Base-by-base conservation (phyloP, 1,140 invertebrate genomes). In the Heliconius nattereri region DNA sequence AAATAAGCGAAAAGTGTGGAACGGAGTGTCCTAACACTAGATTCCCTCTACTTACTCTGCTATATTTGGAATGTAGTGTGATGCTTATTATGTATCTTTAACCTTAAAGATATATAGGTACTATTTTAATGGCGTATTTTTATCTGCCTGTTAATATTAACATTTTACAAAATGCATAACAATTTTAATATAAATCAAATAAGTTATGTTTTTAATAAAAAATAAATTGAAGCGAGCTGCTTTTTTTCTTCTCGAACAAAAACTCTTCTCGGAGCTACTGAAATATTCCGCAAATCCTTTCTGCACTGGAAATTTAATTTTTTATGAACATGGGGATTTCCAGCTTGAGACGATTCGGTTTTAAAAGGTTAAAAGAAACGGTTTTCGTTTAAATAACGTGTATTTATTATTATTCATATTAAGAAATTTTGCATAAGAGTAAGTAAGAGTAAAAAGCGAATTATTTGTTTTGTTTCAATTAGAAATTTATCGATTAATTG, bases 241-340 rank as follows among this genome's bases (percentile, higher is more conserved):
- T 80, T 76, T 73, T 80, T 80, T 66, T 75, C 40, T 54, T 57
- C 66, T 71, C 73, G 73, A 57, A 66, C 71, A 54, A 73, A 80
- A 80, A 73, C 75, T 78, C 54, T 80, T 73, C 57, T 52, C 52
- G 52, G 49, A 76, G 75, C 74, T 76, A 80, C 75, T 76, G 74
- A 76, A 80, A 72, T 76, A 76, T 80, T 80, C 71, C 75, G 29
- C 75, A 80, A 80, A 80, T 80, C 79, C 79, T 52, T 75, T 76
- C 52, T 37, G 75, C 54, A 54, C 71, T 71, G 77, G 70, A 72
- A 72, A 76, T 80, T 75, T 76, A 75, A 19, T 80, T 76, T 80
- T 80, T 80, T 76, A 76, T 76, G 75, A 80, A 76, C 74, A 76
- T 80, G 71, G 37, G 70, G 74, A 80, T 80, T 76, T 80, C 77